A percentile compares a stretch with the other conserved stretches of the same genome.
These are phyloP conservation scores for Linepithema humile DNA, from an alignment of 1,140 invertebrate species.

Conservation along the genomic window DNA sequence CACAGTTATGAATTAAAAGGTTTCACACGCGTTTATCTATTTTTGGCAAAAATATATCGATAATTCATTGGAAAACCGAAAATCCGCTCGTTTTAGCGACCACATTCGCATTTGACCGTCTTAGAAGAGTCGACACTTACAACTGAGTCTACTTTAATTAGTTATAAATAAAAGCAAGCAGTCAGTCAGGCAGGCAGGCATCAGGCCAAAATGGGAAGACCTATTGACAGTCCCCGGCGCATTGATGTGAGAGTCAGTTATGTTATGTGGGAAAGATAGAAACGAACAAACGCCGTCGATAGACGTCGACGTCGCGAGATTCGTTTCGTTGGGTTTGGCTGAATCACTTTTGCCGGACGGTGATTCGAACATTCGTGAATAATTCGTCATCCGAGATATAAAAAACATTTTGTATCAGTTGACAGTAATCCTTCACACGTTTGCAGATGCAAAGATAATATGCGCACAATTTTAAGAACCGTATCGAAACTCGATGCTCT, in stretches of 20 bases:
- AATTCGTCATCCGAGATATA: neutral
- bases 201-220: conserved; percentile 75
- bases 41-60: neutral
- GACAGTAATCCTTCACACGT: neutral
- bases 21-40: neutral
- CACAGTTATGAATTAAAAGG: neutral
- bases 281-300: conserved; percentile 6
- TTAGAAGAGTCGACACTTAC: conserved; percentile 38
- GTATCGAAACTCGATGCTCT: neutral
- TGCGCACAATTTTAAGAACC: neutral
- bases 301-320: neutral
- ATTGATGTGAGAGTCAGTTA: conserved; percentile 37
- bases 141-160: conserved; percentile 77
- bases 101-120: conserved; percentile 35
- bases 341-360: neutral
- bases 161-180: conserved; percentile 81
- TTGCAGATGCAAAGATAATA: neutral
- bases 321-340: neutral
- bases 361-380: neutral
- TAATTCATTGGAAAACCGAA: neutral
- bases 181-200: conserved; percentile 64
- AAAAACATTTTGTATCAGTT: neutral
- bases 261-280: conserved; percentile 53
- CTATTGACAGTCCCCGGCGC: conserved; percentile 68
- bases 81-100: conserved; percentile 3